Base-by-base conservation (phyloP, 2,797 vertebrate species). In the Masticophis lateralis region DNA sequence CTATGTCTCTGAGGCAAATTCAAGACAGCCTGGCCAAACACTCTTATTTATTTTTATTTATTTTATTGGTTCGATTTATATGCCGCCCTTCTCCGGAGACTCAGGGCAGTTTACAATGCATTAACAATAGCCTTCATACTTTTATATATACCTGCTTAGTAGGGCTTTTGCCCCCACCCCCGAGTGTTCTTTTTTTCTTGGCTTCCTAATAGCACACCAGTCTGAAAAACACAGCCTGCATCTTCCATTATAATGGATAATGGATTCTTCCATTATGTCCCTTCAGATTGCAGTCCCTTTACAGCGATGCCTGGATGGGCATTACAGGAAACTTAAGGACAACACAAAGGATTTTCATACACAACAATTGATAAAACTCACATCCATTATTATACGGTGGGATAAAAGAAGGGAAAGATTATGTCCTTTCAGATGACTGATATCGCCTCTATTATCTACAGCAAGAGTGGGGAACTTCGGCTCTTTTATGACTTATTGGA, bases 321-420 rank as follows among this genome's bases (percentile, higher is more conserved):
- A 94, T 95, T 94, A 96, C 96, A 96, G 95, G 95, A 96, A 96
- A 96, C 95, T 96, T 96, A 96, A 97, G 97, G 96, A 93, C 96
- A 97, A 97, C 95, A 95, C 97, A 97, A 98, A 97, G 97, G 97
- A 97, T 97, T 96, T 97, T 96, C 96, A 97, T 97, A 97, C 97
- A 96, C 96, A 97, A 95, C 96, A 95, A 95, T 95, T 92, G 96
- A 95, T 92, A 95, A 97, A 97, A 96, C 74, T 55, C 96, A 96
- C 97, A 97, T 43, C 1, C 97, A 97, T 97, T 98, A 98, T 98
- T 97, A 97, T 96, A 96, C 97, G 96, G 95, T 9, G n/a, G 16
- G 27, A 11, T 16, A 9, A 28, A 12, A 25, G 47, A 20, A 37
- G 97, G 96, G 96, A 97, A 96, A 97, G 97, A 98, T 98, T 97